Percentiles rank a stretch among this genome's conserved stretches.
These are phyloP conservation scores for Diabrotica virgifera DNA, from an alignment of 1,140 invertebrate genomes.

Conservation along the genomic window DNA sequence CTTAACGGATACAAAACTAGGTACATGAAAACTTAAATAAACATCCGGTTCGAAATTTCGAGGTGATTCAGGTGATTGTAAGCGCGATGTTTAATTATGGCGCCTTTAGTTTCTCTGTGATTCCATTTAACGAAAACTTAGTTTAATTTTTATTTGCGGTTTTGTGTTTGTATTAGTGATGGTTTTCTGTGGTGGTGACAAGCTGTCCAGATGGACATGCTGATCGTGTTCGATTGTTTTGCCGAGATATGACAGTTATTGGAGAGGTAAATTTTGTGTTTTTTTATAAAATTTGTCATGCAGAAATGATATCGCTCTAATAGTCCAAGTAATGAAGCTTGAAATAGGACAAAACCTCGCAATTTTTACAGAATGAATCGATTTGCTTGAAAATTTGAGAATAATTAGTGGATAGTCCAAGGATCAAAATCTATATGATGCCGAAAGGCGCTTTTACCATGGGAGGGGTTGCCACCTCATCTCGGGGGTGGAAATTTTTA, in stretches of 20 bases:
- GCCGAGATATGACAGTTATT: constrained; percentile 31
- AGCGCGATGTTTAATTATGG: not conserved
- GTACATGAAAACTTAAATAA: not conserved
- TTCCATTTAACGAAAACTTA: no score
- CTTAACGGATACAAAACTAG: not conserved
- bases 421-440: no score
- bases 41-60: constrained; percentile 22
- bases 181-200: constrained; percentile 4
- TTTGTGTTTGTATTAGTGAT: not conserved
- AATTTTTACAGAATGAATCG: no score
- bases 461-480: no score
- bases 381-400: no score
- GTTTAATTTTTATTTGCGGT: no score
- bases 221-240: constrained; percentile 9
- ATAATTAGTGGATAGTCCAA: no score
- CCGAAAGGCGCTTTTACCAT: no score
- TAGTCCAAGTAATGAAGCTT: no score
- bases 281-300: not conserved
- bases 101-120: constrained; percentile 3
- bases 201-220: constrained; percentile 7
- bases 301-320: no score
- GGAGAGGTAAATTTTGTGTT: constrained; percentile 28
- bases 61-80: not conserved
- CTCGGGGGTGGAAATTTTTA: no score
- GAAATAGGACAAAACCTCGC: no score